phyloP scores from a whole-genome alignment of 2,113 vertebrate species.

The Holacanthus passer region DNA sequence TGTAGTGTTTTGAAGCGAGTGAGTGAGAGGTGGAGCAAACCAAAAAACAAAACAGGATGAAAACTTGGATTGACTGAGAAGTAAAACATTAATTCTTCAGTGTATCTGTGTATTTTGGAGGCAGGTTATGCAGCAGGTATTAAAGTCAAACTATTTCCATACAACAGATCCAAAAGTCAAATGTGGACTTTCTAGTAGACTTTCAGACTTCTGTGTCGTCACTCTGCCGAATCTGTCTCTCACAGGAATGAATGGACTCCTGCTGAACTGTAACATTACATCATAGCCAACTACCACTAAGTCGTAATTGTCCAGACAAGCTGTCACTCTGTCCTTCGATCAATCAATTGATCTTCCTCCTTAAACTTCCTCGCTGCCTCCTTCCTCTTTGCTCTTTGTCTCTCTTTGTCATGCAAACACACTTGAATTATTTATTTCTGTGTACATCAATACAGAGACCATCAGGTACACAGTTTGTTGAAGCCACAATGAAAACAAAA shows the following conservation, averaged over 20 bases:
- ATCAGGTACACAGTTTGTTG: background rate
- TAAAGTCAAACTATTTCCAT: no score
- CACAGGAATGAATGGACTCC: background rate
- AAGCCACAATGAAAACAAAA: background rate
- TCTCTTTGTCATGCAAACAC: background rate
- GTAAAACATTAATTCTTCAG: no score
- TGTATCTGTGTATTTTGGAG: background rate
- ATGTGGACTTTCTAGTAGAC: no score
- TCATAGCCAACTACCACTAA: background rate
- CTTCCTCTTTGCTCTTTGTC: constrained; percentile 23
- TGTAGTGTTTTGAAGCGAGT: background rate
- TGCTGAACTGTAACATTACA: background rate
- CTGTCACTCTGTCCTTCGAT: constrained; percentile 10
- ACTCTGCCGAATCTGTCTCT: background rate
- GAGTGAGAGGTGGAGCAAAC: background rate
- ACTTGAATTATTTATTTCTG: constrained; percentile 58
- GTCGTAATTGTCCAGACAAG: background rate
- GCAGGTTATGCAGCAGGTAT: background rate
- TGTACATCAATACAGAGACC: constrained; percentile 29
- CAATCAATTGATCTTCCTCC: background rate
- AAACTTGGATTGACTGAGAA: no score
- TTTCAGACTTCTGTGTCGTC: background rate
- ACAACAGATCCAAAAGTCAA: no score
- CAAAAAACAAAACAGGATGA: background rate
- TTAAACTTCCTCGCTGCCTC: constrained; percentile 11